These are phyloP conservation scores for Carpatolechia fugitivella DNA, from an alignment of 2,888 invertebrate species.

Conservation along the genomic window DNA sequence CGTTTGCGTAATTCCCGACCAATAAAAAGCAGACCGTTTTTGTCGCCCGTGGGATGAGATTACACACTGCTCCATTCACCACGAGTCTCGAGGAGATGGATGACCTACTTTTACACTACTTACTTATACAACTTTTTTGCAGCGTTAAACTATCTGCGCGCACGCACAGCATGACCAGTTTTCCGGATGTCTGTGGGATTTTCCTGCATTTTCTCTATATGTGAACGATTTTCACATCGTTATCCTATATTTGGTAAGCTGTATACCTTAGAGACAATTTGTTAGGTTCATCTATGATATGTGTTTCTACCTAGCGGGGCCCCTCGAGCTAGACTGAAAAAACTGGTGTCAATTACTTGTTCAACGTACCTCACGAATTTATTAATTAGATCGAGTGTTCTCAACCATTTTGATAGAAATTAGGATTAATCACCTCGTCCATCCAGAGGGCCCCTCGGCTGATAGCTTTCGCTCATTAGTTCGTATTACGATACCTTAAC, in stretches of 20 bases:
- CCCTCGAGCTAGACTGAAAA: too few relatives aligned
- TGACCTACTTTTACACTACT: conserved; percentile 6
- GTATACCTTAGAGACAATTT: neutral
- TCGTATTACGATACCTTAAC: too few relatives aligned
- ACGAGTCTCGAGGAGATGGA: neutral
- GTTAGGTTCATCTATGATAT: neutral
- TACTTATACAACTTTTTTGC: too few relatives aligned
- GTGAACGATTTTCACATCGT: conserved; percentile 1
- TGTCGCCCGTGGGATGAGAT: conserved; percentile 16
- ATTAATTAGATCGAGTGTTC: too few relatives aligned
- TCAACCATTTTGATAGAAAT: too few relatives aligned
- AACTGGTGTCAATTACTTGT: too few relatives aligned
- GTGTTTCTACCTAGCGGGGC: too few relatives aligned
- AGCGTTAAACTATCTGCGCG: neutral
- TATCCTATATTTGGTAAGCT: neutral
- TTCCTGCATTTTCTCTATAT: neutral
- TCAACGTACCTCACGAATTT: too few relatives aligned
- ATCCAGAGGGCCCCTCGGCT: too few relatives aligned
- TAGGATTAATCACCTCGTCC: too few relatives aligned
- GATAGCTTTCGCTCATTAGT: too few relatives aligned
- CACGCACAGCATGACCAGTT: conserved; percentile 6
- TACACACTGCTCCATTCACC: conserved; percentile 2
- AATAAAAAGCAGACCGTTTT: conserved; percentile 4
- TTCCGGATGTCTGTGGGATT: neutral
- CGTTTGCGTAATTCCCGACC: conserved; percentile 19